A percentile compares a stretch with the other conserved stretches of the same genome.
Evolutionary conservation across 2,888 invertebrate species (phyloP).

Genomic region (Chromoteleia sp.): DNA sequence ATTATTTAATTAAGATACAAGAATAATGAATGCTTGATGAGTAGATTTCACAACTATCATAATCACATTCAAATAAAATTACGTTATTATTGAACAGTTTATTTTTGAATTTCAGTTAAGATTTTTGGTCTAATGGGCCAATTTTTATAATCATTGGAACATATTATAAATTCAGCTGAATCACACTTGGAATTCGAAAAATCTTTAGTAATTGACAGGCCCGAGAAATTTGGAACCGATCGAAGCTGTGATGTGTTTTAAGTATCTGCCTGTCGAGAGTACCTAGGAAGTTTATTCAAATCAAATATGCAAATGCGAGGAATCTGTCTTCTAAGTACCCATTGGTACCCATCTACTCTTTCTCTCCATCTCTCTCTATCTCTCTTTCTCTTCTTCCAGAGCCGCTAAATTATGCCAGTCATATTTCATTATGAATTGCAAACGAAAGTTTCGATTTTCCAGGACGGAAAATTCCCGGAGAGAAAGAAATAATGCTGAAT

Average conservation of each 20-base stretch:
- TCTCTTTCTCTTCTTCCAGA: neutral
- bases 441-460: constrained; percentile 38
- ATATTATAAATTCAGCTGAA: neutral
- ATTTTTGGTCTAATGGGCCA: neutral
- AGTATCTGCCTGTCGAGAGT: constrained; percentile 15
- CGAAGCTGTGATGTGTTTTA: constrained; percentile 30
- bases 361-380: neutral
- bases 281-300: constrained; percentile 35
- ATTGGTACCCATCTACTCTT: constrained; percentile 5
- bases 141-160: neutral
- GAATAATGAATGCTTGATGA: neutral
- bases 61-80: neutral
- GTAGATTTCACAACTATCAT: neutral
- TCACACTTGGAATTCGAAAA: neutral
- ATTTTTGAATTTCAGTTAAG: neutral
- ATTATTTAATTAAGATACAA: neutral
- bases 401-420: constrained; percentile 49
- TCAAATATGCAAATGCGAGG: constrained; percentile 51
- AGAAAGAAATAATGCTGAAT: constrained; percentile 36
- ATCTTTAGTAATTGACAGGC: neutral
- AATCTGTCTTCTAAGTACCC: constrained; percentile 43
- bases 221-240: neutral
- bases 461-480: constrained; percentile 9
- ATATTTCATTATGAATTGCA: constrained; percentile 56
- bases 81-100: neutral